These are phyloP conservation scores for Gymnorhina tibicen DNA, from an alignment of 2,113 vertebrate genomes.

Conservation along the genomic window DNA sequence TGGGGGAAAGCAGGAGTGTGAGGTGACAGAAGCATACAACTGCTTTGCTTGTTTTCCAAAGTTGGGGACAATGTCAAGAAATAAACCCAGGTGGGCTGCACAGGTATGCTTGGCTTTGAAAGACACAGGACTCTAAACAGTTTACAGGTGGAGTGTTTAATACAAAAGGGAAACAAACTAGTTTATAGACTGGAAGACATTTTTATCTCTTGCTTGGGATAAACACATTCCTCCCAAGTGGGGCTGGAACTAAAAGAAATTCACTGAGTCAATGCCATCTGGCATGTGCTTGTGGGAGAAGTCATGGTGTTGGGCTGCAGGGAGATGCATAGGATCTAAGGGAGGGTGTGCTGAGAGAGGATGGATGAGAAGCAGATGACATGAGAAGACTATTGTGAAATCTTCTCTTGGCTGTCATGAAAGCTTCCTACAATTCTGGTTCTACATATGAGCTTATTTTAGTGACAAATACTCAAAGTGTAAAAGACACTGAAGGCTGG, in stretches of 20 bases:
- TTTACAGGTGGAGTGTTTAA: background rate
- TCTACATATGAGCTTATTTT: fast-evolving
- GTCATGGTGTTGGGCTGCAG: background rate
- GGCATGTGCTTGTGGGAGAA: fast-evolving
- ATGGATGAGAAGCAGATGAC: background rate
- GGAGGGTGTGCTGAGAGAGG: background rate
- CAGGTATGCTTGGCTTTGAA: background rate
- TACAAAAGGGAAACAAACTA: background rate
- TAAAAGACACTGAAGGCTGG: background rate
- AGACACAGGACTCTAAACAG: background rate
- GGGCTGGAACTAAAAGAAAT: background rate
- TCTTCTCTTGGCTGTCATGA: background rate
- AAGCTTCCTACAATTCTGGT: background rate
- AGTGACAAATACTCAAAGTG: background rate
- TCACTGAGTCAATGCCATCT: background rate
- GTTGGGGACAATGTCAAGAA: background rate
- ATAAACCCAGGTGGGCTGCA: background rate
- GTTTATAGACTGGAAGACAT: background rate
- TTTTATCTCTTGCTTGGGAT: background rate
- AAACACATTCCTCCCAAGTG: background rate
- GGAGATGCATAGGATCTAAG: background rate
- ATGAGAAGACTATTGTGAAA: background rate
- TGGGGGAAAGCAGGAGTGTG: background rate
- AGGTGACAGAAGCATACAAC: background rate
- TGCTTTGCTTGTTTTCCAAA: background rate